A percentile compares a stretch with the other conserved stretches of the same genome.
Evolutionary conservation across 2,113 vertebrate genomes (phyloP).

Genomic region (Rhizomys pruinosus): DNA sequence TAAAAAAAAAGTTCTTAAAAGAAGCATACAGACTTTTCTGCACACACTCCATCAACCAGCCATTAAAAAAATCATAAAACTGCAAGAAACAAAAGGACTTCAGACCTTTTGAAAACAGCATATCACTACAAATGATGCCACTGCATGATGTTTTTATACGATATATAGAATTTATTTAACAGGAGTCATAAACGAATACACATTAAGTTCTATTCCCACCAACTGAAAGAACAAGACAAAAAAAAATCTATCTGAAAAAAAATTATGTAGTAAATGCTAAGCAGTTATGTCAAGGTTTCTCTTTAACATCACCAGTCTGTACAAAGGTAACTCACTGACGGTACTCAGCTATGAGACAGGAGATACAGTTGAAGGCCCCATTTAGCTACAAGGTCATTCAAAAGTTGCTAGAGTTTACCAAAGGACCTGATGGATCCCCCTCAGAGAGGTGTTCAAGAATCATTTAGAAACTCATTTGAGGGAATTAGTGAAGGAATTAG

Average conservation of each 20-base stretch:
- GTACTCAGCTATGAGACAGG: not conserved
- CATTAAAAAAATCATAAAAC: constrained; percentile 25
- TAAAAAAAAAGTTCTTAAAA: no score
- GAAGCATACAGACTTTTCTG: constrained; percentile 49
- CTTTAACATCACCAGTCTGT: not conserved
- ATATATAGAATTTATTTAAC: constrained; percentile 21
- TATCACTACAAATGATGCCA: not conserved
- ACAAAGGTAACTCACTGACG: constrained; percentile 35
- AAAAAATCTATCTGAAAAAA: constrained; percentile 16
- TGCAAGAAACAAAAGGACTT: not conserved
- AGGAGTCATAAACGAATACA: constrained; percentile 19
- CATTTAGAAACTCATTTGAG: constrained; percentile 48
- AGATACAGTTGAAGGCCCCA: constrained; percentile 14
- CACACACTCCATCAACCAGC: constrained; percentile 51
- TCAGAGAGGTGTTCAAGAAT: constrained; percentile 53
- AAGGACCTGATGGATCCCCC: constrained; percentile 25
- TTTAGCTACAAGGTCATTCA: constrained; percentile 18
- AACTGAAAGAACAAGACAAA: not conserved
- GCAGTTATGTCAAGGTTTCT: not conserved
- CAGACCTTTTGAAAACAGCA: not conserved
- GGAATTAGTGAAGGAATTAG: constrained; percentile 61
- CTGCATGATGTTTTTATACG: not conserved
- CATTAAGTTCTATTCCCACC: not conserved
- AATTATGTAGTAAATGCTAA: not conserved
- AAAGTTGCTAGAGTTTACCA: constrained; percentile 15